Evolutionary conservation across 30 jellyfish, hydroid and myxozoan species (phyloP).

Genomic region (Aurelia coerulea): DNA sequence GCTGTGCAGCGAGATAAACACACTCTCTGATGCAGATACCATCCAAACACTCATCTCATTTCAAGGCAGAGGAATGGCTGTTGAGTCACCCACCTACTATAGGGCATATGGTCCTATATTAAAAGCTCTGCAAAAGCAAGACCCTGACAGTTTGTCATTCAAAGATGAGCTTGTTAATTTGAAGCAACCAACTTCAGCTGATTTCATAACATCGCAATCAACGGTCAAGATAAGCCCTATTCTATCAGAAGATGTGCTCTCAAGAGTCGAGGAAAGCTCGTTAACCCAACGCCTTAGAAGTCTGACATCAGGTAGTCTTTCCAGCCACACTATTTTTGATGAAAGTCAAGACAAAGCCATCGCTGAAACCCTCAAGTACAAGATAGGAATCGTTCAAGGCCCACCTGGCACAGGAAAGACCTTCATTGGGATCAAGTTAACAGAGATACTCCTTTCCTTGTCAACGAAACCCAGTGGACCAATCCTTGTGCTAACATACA

Average conservation of each 20-base stretch:
- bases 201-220: slow-evolving; percentile 18
- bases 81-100: slow-evolving; percentile 78
- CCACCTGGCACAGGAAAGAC: slow-evolving; percentile 90
- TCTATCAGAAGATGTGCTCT: not conserved
- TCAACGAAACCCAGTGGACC: slow-evolving; percentile 43
- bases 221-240: not conserved
- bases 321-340: slow-evolving; percentile 42
- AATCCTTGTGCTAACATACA: slow-evolving; percentile 72
- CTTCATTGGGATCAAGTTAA: slow-evolving; percentile 68
- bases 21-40: slow-evolving; percentile 39
- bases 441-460: slow-evolving; percentile 30
- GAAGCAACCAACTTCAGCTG: slow-evolving; percentile 15
- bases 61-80: slow-evolving; percentile 56
- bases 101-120: slow-evolving; percentile 70
- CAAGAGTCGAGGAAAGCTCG: not conserved
- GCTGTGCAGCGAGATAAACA: slow-evolving; percentile 44
- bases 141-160: slow-evolving; percentile 37
- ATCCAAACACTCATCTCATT: slow-evolving; percentile 5
- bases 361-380: slow-evolving; percentile 18
- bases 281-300: not conserved
- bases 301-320: not conserved
- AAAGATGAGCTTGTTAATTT: slow-evolving; percentile 48
- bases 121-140: slow-evolving; percentile 51
- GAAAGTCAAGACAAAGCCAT: slow-evolving; percentile 63
- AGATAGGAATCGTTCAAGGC: slow-evolving; percentile 79